Conservation (phyloP, 1,140 invertebrate species). For the Drosophila sucinea region DNA sequence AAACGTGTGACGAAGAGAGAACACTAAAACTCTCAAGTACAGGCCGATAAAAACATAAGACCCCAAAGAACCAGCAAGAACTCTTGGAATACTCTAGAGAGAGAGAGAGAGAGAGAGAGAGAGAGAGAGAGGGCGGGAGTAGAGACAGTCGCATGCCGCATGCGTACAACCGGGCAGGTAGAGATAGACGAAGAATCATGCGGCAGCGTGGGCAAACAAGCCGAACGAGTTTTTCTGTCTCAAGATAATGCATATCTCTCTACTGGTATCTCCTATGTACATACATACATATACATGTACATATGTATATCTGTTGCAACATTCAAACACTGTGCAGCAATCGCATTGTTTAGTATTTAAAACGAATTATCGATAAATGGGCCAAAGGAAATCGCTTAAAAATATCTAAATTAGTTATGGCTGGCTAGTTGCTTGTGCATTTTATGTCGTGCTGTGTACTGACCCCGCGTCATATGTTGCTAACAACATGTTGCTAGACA, state of each 20-base stretch:
- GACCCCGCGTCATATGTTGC: conserved; percentile 2
- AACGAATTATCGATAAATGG: not conserved
- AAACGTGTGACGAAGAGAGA: conserved; percentile 56
- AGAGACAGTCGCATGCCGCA: conserved; percentile 40
- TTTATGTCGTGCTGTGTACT: conserved; percentile 11
- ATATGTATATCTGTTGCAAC: conserved; percentile 49
- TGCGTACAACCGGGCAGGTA: conserved; percentile 43
- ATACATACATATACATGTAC: too few species aligned
- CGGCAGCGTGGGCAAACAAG: conserved; percentile 65
- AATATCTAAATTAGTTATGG: not conserved
- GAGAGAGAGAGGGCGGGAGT: conserved; percentile 23
- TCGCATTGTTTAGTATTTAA: too few species aligned
- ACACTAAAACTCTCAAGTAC: conserved; percentile 39
- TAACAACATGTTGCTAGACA: conserved; percentile 20
- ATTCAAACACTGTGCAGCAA: conserved; percentile 40
- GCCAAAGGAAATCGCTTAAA: not conserved
- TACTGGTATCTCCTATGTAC: not conserved
- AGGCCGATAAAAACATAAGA: conserved; percentile 66
- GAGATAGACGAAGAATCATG: conserved; percentile 14
- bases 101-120: conserved; percentile 5
- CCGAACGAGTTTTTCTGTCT: conserved; percentile 62
- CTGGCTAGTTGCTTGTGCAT: too few species aligned
- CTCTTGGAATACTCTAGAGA: conserved; percentile 25
- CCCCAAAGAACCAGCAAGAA: conserved; percentile 29
- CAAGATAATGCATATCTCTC: conserved; percentile 46